These are phyloP conservation scores for Chaetorhynchus papuensis DNA, from an alignment of 2,113 vertebrate species.

Conservation along the genomic window DNA sequence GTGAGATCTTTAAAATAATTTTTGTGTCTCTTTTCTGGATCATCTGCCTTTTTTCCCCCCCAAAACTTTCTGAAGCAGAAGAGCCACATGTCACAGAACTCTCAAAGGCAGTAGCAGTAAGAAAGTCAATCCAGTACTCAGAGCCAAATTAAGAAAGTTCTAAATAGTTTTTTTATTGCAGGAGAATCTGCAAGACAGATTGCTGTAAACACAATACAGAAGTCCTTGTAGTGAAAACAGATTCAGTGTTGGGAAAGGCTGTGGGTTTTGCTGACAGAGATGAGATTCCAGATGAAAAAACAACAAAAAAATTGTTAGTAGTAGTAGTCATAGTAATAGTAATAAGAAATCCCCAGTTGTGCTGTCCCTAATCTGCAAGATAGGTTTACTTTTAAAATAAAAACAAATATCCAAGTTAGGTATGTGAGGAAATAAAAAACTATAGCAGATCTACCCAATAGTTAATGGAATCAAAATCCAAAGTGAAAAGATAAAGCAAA, in stretches of 20 bases:
- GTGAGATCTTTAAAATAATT: background rate
- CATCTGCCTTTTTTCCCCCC: rapidly evolving
- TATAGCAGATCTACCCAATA: background rate
- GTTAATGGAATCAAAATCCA: background rate
- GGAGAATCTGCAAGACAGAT: background rate
- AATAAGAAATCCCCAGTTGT: background rate
- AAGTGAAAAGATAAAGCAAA: background rate
- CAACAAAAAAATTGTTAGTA: background rate
- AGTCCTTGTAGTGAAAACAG: background rate
- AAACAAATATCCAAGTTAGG: background rate
- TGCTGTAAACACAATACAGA: background rate
- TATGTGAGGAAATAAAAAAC: background rate
- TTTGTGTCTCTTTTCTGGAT: background rate
- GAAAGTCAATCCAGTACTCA: background rate
- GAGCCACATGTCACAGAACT: background rate
- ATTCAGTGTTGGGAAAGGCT: background rate
- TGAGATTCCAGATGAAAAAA: background rate
- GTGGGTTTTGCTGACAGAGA: background rate
- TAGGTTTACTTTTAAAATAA: background rate
- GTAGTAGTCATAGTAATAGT: background rate
- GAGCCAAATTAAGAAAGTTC: background rate
- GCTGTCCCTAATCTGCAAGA: background rate
- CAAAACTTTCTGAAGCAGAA: background rate
- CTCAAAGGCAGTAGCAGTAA: background rate
- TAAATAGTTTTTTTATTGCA: background rate